Conservation (phyloP, 37 sponge, comb jelly and placozoan species). For the Eunapius fragilis region DNA sequence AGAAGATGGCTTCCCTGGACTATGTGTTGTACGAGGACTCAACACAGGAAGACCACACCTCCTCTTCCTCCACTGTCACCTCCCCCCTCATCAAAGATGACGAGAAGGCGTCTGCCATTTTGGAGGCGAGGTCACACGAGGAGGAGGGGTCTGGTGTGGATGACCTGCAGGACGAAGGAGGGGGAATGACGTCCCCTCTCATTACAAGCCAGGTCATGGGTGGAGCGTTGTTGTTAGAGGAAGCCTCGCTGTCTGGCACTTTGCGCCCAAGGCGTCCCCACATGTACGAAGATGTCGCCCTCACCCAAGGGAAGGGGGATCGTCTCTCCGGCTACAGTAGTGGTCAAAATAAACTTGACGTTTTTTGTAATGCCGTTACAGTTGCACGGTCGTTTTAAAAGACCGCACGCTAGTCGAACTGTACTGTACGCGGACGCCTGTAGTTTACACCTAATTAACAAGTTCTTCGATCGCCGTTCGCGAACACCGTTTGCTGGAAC, state of each 20-base stretch:
- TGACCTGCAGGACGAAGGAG: background rate
- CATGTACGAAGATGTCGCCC: slow-evolving; percentile 17
- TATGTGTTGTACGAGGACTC: slow-evolving; percentile 29
- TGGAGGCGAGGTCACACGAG: background rate
- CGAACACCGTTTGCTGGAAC: no score
- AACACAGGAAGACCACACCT: background rate
- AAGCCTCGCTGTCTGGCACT: background rate
- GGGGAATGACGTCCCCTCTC: background rate
- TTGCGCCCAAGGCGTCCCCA: background rate
- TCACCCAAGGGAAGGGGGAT: no score
- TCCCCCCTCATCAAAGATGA: background rate
- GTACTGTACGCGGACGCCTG: no score
- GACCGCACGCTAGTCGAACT: no score
- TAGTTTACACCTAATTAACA: no score
- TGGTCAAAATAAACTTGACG: no score
- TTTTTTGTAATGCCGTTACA: no score
- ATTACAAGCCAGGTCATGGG: background rate
- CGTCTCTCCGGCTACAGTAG: background rate
- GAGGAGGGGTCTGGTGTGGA: background rate
- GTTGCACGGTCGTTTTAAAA: no score
- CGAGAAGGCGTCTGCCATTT: background rate
- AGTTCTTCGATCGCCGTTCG: no score
- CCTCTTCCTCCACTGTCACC: background rate
- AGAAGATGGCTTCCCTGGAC: slow-evolving; percentile 17
- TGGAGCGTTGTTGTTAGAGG: background rate